Percentiles rank a stretch among this genome's conserved stretches.
phyloP scores from a whole-genome alignment of 2,888 invertebrate genomes.

The Litoditis marina region DNA sequence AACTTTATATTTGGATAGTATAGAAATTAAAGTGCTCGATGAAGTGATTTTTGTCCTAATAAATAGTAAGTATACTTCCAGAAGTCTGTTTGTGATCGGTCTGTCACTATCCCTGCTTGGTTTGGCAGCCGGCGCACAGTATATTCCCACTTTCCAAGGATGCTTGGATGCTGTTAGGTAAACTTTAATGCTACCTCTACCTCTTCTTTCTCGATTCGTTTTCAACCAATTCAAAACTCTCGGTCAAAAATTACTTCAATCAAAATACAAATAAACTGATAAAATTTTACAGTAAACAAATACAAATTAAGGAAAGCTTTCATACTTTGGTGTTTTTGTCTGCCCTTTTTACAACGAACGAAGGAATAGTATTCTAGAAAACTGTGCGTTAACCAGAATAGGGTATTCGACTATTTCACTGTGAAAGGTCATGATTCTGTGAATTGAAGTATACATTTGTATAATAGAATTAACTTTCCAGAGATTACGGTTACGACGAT shows the following conservation, averaged over 20 bases:
- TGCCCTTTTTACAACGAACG: no score
- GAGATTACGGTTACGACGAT: constrained; percentile 71
- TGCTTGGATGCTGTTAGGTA: constrained; percentile 79
- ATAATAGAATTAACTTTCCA: no score
- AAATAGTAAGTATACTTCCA: constrained; percentile 24
- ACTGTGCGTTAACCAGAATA: no score
- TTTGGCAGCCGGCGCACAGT: constrained; percentile 77
- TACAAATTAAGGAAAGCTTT: no score
- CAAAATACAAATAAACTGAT: no score
- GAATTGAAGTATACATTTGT: no score
- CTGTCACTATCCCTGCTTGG: constrained; percentile 74
- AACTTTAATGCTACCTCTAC: constrained; percentile 9
- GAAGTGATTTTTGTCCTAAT: not conserved
- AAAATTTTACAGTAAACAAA: no score
- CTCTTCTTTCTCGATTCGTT: not conserved
- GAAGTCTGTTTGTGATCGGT: constrained; percentile 67
- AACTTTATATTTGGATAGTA: not conserved
- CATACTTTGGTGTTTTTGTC: no score
- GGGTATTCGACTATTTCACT: no score
- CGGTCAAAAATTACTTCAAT: not conserved
- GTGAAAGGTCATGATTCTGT: no score
- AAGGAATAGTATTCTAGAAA: no score
- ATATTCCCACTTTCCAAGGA: constrained; percentile 82
- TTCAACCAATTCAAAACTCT: not conserved
- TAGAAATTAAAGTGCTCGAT: not conserved